These are phyloP conservation scores for Chironex yamaguchii DNA, from an alignment of 30 jellyfish, hydroid and myxozoan genomes.

Conservation along the genomic window DNA sequence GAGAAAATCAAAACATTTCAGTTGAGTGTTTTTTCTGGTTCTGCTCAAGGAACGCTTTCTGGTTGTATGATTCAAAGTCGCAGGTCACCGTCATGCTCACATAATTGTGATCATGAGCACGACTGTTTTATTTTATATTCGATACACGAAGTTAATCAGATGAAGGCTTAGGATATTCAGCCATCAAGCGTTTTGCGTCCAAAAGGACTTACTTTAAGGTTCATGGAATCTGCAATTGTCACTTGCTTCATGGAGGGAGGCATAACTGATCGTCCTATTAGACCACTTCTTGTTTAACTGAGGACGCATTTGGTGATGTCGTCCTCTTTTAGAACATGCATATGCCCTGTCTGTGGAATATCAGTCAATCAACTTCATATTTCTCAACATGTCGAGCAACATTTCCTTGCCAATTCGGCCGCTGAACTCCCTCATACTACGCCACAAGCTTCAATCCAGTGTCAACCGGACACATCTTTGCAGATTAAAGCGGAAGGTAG, in stretches of 20 bases:
- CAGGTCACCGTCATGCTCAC: constrained; percentile 1
- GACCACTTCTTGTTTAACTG: background rate
- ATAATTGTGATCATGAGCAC: background rate
- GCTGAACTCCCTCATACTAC: background rate
- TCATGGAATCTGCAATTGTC: background rate
- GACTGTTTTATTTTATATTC: background rate
- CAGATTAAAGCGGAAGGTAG: no score
- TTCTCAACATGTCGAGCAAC: constrained; percentile 80
- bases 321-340: constrained; percentile 67
- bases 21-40: no score
- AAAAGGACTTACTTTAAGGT: background rate
- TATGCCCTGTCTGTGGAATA: constrained; percentile 82
- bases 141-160: background rate
- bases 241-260: background rate
- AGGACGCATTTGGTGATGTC: constrained; percentile 21
- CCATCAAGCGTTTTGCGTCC: background rate
- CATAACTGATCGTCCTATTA: background rate
- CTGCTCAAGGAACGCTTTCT: no score
- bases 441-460: no score
- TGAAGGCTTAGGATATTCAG: background rate
- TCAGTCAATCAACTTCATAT: constrained; percentile 71
- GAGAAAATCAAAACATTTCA: no score
- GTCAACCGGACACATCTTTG: no score
- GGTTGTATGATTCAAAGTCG: background rate
- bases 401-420: constrained; percentile 26